Evolutionary conservation across 2,888 invertebrate species (phyloP).

Genomic region (Xestia sexstrigata): DNA sequence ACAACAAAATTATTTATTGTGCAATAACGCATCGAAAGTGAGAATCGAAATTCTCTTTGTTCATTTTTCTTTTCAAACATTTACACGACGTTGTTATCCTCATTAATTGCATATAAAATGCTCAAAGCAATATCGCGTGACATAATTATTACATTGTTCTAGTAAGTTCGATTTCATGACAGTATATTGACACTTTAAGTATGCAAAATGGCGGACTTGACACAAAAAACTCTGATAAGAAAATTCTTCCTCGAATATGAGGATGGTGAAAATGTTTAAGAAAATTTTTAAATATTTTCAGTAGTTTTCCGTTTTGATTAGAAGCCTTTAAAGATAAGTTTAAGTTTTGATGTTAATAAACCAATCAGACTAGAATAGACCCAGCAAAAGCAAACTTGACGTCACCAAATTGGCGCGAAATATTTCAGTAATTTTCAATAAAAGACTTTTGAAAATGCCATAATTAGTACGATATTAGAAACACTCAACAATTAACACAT

Average conservation of each 20-base stretch:
- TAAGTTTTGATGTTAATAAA: background rate
- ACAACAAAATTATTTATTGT: background rate
- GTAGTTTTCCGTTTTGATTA: background rate
- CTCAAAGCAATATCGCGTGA: background rate
- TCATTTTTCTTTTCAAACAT: background rate
- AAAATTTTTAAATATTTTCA: background rate
- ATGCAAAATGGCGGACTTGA: constrained; percentile 30
- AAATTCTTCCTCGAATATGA: background rate
- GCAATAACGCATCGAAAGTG: background rate
- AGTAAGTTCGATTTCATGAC: constrained; percentile 27
- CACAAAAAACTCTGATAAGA: background rate
- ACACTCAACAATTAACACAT: background rate
- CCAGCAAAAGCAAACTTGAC: background rate
- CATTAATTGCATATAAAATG: constrained; percentile 23
- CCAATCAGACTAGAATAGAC: background rate
- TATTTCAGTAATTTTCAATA: constrained; percentile 1
- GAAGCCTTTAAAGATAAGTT: background rate
- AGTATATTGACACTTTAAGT: background rate
- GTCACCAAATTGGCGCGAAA: background rate
- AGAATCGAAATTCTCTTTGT: constrained; percentile 21
- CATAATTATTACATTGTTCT: constrained; percentile 36
- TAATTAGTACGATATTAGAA: background rate
- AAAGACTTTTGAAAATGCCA: background rate
- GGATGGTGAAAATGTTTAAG: no score
- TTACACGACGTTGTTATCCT: background rate